Percentiles rank a stretch among this genome's conserved stretches.
Evolutionary conservation across 2,888 invertebrate species (phyloP).

Genomic region (Herminia tarsipennalis): DNA sequence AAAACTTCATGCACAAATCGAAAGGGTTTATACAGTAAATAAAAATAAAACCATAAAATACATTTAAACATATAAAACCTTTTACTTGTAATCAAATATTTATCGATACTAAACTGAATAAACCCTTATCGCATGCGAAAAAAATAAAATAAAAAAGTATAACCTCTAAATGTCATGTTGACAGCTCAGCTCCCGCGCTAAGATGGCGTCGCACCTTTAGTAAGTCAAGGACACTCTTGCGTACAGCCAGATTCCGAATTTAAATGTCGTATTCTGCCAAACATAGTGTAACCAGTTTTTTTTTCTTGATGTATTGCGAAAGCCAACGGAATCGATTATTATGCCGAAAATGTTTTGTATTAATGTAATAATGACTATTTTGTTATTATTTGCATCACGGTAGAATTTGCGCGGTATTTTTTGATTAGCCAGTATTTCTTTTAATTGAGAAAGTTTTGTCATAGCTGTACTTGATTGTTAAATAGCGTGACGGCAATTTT

Average conservation of each 20-base stretch:
- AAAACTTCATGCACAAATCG: constrained; percentile 18
- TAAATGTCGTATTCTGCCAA: constrained; percentile 46
- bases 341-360: constrained; percentile 14
- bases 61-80: constrained; percentile 3
- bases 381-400: not conserved
- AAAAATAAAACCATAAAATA: constrained; percentile 4
- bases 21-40: constrained; percentile 23
- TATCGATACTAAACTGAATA: constrained; percentile 11
- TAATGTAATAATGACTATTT: not conserved
- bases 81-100: constrained; percentile 3
- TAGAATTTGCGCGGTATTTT: no score
- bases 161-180: constrained; percentile 67
- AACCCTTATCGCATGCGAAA: constrained; percentile 25
- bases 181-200: constrained; percentile 65
- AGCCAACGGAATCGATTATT: constrained; percentile 25
- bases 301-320: constrained; percentile 17
- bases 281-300: constrained; percentile 32
- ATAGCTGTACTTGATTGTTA: constrained; percentile 1
- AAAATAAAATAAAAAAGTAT: constrained; percentile 24
- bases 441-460: not conserved
- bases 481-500: not conserved
- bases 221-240: constrained; percentile 65
- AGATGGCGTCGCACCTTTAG: constrained; percentile 67
- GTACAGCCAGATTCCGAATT: constrained; percentile 44
- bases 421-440: constrained; percentile 3